A percentile compares a stretch with the other conserved stretches of the same genome.
phyloP scores from a whole-genome alignment of 2,113 vertebrate genomes.

The Nerophis ophidion region DNA sequence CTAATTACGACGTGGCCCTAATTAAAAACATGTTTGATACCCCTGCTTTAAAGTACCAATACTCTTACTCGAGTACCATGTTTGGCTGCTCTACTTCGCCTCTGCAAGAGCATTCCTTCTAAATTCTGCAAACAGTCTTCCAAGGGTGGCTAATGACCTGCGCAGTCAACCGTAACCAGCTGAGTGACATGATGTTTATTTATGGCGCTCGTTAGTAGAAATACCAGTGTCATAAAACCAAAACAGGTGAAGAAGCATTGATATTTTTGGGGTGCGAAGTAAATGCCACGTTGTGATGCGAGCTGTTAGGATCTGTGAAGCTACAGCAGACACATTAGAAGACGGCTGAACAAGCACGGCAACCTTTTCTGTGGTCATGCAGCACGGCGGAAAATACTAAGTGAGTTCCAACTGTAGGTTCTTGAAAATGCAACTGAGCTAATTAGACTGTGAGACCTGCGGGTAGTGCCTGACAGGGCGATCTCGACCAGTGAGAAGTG shows the following conservation, averaged over 20 bases:
- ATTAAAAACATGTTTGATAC: too few relatives aligned
- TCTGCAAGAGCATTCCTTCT: neutral
- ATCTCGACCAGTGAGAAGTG: constrained; percentile 16
- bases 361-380: neutral
- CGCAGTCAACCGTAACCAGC: constrained; percentile 43
- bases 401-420: constrained; percentile 1
- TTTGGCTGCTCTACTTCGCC: too few relatives aligned
- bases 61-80: too few relatives aligned
- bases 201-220: constrained; percentile 11
- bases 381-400: neutral
- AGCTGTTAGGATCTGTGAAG: constrained; percentile 19
- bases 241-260: constrained; percentile 7
- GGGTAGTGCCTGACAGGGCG: neutral
- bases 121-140: constrained; percentile 35
- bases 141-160: constrained; percentile 49
- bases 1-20: too few relatives aligned
- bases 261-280: constrained; percentile 10
- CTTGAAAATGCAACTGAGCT: constrained; percentile 8
- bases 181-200: constrained; percentile 56
- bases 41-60: too few relatives aligned
- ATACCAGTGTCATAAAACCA: neutral
- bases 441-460: constrained; percentile 19
- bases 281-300: constrained; percentile 20
- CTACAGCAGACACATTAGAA: neutral
- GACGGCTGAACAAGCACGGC: neutral